phyloP scores from a whole-genome alignment of 2,113 vertebrate genomes.

The Brachyhypopomus gauderio region DNA sequence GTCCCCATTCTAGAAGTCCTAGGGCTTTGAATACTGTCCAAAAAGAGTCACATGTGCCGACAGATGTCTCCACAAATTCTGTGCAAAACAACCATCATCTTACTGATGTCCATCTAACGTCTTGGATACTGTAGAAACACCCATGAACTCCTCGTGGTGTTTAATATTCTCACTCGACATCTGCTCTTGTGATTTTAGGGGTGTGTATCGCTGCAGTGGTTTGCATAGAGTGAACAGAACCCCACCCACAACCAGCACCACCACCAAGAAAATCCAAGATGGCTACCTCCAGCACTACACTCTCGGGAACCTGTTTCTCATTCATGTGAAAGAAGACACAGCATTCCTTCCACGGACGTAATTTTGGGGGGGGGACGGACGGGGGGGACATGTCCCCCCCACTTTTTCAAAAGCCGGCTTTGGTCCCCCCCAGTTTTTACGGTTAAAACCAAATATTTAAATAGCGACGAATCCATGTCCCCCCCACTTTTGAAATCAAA shows the following conservation, averaged over 20 bases:
- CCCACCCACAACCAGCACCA: constrained; percentile 63
- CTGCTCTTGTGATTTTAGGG: constrained; percentile 61
- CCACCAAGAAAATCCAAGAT: constrained; percentile 55
- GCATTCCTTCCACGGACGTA: no score
- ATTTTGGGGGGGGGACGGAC: no score
- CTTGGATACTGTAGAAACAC: constrained; percentile 37
- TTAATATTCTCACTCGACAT: constrained; percentile 61
- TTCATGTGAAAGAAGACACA: not conserved
- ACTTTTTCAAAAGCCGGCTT: no score
- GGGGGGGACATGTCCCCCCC: no score
- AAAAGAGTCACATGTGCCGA: not conserved
- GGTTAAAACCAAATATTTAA: no score
- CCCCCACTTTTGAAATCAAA: no score
- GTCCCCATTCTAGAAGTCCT: not conserved
- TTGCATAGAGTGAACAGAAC: constrained; percentile 63
- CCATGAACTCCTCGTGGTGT: constrained; percentile 19
- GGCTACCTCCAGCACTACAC: not conserved
- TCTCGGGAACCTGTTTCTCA: constrained; percentile 6
- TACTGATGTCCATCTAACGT: constrained; percentile 8
- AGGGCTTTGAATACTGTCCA: not conserved
- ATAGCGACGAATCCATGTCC: no score
- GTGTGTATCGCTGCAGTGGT: constrained; percentile 59
- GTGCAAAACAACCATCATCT: constrained; percentile 17
- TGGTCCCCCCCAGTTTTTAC: no score
- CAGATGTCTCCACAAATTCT: not conserved